Conservation (phyloP, 2,888 invertebrate species). For the Coremacera marginata region DNA sequence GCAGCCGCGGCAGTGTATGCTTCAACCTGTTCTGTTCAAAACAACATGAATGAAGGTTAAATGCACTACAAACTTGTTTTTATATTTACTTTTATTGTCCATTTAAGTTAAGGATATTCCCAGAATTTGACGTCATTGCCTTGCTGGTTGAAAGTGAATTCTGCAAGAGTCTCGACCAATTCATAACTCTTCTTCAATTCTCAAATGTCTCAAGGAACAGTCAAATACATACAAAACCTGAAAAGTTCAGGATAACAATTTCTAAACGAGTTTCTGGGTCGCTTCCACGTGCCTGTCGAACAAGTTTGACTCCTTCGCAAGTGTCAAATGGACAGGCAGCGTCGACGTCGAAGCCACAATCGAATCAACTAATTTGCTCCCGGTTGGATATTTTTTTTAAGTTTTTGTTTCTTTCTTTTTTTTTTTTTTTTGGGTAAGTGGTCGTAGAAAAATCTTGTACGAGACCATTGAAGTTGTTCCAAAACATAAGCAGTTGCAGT, state of each 20-base stretch:
- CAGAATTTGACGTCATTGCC: slow-evolving; percentile 21
- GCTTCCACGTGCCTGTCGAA: slow-evolving; percentile 64
- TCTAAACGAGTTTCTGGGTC: slow-evolving; percentile 38
- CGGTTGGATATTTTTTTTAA: not conserved
- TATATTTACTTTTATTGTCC: not conserved
- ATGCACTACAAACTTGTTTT: not conserved
- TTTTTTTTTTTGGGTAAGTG: not conserved
- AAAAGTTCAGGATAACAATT: slow-evolving; percentile 40
- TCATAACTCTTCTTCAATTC: too few relatives aligned
- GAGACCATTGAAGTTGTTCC: slow-evolving; percentile 14
- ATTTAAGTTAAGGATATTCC: slow-evolving; percentile 8
- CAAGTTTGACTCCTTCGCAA: slow-evolving; percentile 67
- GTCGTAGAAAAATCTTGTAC: not conserved
- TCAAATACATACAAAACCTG: not conserved
- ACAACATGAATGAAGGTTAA: not conserved
- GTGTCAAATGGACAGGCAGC: slow-evolving; percentile 55
- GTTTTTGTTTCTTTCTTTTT: not conserved
- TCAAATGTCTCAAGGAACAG: not conserved
- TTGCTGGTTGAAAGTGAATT: not conserved
- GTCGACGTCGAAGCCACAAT: slow-evolving; percentile 5
- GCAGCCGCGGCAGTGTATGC: not conserved
- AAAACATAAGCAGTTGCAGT: slow-evolving; percentile 19
- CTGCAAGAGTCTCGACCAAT: too few relatives aligned
- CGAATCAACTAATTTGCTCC: slow-evolving; percentile 28
- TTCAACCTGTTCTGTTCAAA: not conserved